Base-by-base conservation (phyloP, 2,113 vertebrate species). In the Cryptoleucopteryx plumbea region DNA sequence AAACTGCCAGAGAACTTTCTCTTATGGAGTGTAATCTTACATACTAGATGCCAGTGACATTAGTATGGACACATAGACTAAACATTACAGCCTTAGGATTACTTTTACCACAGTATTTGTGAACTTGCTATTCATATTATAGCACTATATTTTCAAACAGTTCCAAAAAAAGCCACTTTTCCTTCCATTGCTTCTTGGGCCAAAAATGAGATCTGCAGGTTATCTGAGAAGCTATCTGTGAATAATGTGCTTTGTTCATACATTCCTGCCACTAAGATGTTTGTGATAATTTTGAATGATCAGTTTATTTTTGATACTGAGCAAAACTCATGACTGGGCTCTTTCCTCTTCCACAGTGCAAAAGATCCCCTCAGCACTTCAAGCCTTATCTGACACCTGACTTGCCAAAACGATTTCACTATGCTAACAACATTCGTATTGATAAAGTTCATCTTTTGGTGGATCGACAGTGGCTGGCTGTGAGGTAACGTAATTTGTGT, bases 351-450 rank as follows among this genome's bases (percentile, higher is more conserved):
- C 94, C 98, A 90, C 98, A 99, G 99, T 99, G 99, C 97, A 98
- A 72, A 96, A 98, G 93, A 53, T 47, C 92, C 3, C 96, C 98
- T 77, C 99, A 99, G 97, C 98, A 98, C 66, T 99, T 99, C 98
- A 99, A 97, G 94, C 98, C 99, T 5, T 99, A 99, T 94, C 97
- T 99, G 95, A 99, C 98, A 32, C 98, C 98, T 63, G 93, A 99
- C 92, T 97, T 99, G 78, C 99, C 99, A 5, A 99, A 99, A 93
- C 97, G 99, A 84, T 96, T 99, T 42, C 99, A 99, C 95, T 99
- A 98, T 50, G 99, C 98, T 25, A 98, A 98, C 66, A 98, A 99
- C 93, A n/a, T 98, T 27, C 98, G 99, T 47, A 99, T 99, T 40
- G 99, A 99, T 97, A 98, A 98, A 90, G 99, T 96, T 81, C 98